These are phyloP conservation scores for Acanthopleura granulata DNA, from an alignment of 2,888 invertebrate genomes.

Conservation along the genomic window DNA sequence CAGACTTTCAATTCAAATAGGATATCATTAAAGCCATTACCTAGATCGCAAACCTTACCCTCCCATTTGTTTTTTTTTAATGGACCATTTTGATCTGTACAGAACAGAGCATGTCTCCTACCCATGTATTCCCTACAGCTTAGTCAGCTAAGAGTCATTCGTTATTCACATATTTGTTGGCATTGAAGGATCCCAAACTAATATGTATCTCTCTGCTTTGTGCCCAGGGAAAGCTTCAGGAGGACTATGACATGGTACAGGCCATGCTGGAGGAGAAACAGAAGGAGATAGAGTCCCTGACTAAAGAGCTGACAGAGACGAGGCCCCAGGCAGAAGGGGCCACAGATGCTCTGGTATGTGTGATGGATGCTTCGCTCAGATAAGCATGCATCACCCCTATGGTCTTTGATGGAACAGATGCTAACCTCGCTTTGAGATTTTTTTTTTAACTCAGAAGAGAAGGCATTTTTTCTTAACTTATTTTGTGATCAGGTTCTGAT, in stretches of 20 bases:
- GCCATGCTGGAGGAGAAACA: constrained; percentile 67
- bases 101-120: neutral
- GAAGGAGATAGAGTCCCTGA: constrained; percentile 61
- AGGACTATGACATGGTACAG: constrained; percentile 69
- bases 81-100: neutral
- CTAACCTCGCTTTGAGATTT: too few relatives aligned
- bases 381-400: too few relatives aligned
- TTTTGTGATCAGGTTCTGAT: too few relatives aligned
- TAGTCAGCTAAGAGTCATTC: too few relatives aligned
- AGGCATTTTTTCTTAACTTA: too few relatives aligned
- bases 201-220: neutral
- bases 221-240: constrained; percentile 64
- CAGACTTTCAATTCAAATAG: too few relatives aligned
- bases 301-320: constrained; percentile 57
- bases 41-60: too few relatives aligned
- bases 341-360: constrained; percentile 29
- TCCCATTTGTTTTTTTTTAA: neutral
- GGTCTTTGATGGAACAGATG: too few relatives aligned
- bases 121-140: neutral
- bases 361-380: too few relatives aligned
- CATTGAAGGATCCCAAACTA: neutral
- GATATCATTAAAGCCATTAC: too few relatives aligned
- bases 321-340: constrained; percentile 15
- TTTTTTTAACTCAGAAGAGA: too few relatives aligned
- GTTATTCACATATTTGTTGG: neutral